Percentiles rank a stretch among this genome's conserved stretches.
phyloP scores from a whole-genome alignment of 2,113 vertebrate genomes.

The Eurystomus gularis region DNA sequence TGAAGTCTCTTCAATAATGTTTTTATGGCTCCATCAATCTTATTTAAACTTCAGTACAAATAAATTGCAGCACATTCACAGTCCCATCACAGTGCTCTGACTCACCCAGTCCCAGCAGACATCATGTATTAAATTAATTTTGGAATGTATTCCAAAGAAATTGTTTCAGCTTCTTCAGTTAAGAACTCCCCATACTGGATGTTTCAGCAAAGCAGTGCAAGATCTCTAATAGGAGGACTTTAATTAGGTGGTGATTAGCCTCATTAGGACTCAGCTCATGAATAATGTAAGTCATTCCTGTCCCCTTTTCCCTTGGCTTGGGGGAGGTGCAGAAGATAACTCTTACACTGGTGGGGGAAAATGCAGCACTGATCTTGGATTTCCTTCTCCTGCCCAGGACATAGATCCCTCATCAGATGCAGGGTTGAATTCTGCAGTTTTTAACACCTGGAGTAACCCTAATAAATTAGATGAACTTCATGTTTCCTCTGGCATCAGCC shows the following conservation, averaged over 20 bases:
- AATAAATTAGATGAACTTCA: not conserved
- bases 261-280: not conserved
- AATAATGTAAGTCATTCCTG: not conserved
- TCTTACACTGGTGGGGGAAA: not conserved
- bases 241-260: constrained; percentile 9
- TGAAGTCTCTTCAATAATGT: not conserved
- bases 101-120: constrained; percentile 65
- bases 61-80: constrained; percentile 38
- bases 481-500: not conserved
- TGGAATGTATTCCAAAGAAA: constrained; percentile 47
- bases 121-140: constrained; percentile 59
- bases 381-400: not conserved
- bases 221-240: not conserved
- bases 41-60: constrained; percentile 57
- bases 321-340: not conserved
- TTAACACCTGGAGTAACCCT: not conserved
- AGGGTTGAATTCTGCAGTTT: not conserved
- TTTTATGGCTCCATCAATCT: constrained; percentile 64
- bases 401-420: not conserved
- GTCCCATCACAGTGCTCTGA: constrained; percentile 60
- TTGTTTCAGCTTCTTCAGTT: constrained; percentile 51
- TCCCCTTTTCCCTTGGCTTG: not conserved
- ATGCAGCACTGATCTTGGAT: not conserved
- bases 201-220: not conserved
- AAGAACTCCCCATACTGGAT: not conserved